These are phyloP conservation scores for Holcopasites calliopsidis DNA, from an alignment of 1,140 invertebrate genomes.

Conservation along the genomic window DNA sequence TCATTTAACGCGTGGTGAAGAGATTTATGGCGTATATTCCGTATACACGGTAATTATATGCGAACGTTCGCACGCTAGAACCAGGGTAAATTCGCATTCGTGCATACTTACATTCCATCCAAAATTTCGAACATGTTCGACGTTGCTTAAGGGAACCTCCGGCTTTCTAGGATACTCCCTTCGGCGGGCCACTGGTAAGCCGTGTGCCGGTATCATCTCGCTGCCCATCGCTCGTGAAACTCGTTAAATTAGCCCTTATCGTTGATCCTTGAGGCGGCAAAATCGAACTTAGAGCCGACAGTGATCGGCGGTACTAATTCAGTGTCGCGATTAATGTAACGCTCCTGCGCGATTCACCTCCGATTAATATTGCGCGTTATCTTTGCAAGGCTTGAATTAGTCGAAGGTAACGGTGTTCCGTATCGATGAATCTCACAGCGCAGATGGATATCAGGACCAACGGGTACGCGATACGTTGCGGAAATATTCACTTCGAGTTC, in stretches of 20 bases:
- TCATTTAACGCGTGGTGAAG: no score
- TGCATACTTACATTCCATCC: not conserved
- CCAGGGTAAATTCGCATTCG: not conserved
- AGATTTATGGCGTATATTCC: not conserved
- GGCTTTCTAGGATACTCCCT: not conserved
- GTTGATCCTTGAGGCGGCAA: not conserved
- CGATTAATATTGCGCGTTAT: not conserved
- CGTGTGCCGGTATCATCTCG: not conserved
- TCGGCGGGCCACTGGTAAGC: not conserved
- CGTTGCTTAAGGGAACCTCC: no score
- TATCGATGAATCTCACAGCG: not conserved
- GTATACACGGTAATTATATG: not conserved
- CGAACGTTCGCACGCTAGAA: not conserved
- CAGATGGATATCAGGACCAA: not conserved
- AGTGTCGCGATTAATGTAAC: not conserved
- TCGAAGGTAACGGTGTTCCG: no score
- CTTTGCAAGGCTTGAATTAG: not conserved
- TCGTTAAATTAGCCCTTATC: conserved; percentile 17
- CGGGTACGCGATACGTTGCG: conserved; percentile 2
- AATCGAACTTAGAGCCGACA: conserved; percentile 2
- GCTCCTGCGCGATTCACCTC: not conserved
- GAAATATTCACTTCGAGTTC: conserved; percentile 10
- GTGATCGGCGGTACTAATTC: conserved; percentile 14
- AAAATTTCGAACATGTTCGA: not conserved
- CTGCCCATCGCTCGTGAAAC: not conserved